Evolutionary conservation across 2,888 invertebrate species (phyloP).

Genomic region (Acrobeloides nanus): DNA sequence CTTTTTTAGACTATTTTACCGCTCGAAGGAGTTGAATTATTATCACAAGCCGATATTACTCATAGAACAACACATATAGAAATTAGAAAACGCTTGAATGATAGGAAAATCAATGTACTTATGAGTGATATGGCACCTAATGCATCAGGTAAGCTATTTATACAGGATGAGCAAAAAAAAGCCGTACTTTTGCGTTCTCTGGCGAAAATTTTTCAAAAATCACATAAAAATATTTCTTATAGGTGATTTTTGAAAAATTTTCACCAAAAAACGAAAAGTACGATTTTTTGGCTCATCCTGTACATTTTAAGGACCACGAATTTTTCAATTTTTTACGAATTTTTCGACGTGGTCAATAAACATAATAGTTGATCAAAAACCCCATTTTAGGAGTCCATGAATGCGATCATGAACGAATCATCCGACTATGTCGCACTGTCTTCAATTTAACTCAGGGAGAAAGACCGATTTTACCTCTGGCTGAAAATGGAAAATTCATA

Average conservation of each 20-base stretch:
- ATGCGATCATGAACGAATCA: slow-evolving; percentile 41
- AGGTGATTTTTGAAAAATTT: too few relatives aligned
- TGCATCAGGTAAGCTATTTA: slow-evolving; percentile 34
- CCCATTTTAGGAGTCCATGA: slow-evolving; percentile 25
- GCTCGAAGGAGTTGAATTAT: slow-evolving; percentile 40
- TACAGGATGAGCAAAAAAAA: too few relatives aligned
- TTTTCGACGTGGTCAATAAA: too few relatives aligned
- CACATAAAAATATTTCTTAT: too few relatives aligned
- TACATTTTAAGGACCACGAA: too few relatives aligned
- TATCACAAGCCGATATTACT: slow-evolving; percentile 39
- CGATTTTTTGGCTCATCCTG: too few relatives aligned
- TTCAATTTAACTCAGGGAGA: slow-evolving; percentile 12
- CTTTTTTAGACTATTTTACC: slow-evolving; percentile 37
- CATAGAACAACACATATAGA: slow-evolving; percentile 23
- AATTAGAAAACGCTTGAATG: slow-evolving; percentile 26
- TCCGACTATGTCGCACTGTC: slow-evolving; percentile 35
- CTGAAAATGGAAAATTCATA: slow-evolving; percentile 31
- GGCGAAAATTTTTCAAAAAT: too few relatives aligned
- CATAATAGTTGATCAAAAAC: too few relatives aligned
- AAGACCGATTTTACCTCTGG: slow-evolving; percentile 16
- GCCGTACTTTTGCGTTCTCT: too few relatives aligned
- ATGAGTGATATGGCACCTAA: slow-evolving; percentile 54
- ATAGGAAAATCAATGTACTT: slow-evolving; percentile 38
- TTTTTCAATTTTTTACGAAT: too few relatives aligned
- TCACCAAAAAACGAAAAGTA: too few relatives aligned